phyloP scores from a whole-genome alignment of 2,888 invertebrate species.

The Iselma pallidipennis region DNA sequence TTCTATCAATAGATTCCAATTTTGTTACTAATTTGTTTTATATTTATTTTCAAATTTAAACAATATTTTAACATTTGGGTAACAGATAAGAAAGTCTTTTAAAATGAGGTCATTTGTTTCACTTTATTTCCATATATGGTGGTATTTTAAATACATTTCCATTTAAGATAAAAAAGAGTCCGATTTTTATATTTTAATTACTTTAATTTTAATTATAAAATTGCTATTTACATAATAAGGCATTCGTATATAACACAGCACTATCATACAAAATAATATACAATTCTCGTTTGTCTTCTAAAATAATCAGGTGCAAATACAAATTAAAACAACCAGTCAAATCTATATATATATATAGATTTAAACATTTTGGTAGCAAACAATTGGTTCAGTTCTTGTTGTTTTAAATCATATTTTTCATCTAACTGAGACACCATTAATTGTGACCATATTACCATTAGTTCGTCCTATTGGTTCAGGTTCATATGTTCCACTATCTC shows the following conservation, averaged over 20 bases:
- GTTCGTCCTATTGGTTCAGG: slow-evolving; percentile 65
- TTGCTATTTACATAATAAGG: slow-evolving; percentile 12
- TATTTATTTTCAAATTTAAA: neutral
- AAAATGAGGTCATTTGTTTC: slow-evolving; percentile 12
- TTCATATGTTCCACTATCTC: slow-evolving; percentile 64
- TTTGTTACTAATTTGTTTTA: neutral
- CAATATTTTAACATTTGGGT: neutral
- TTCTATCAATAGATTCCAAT: neutral
- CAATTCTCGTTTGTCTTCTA: no score
- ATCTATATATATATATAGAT: slow-evolving; percentile 3
- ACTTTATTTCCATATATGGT: slow-evolving; percentile 10
- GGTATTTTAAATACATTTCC: slow-evolving; percentile 4
- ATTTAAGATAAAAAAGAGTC: neutral
- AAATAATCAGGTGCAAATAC: neutral
- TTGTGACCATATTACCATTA: slow-evolving; percentile 72
- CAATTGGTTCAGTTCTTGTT: slow-evolving; percentile 19
- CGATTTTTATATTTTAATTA: neutral
- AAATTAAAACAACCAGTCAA: slow-evolving; percentile 2
- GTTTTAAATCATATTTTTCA: slow-evolving; percentile 55
- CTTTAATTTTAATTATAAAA: slow-evolving; percentile 13
- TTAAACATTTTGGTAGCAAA: slow-evolving; percentile 11
- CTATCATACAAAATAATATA: slow-evolving; percentile 15
- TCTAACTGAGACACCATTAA: slow-evolving; percentile 86
- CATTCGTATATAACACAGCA: slow-evolving; percentile 1
- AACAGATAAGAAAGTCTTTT: neutral